Percentiles rank a stretch among this genome's conserved stretches.
phyloP scores from a whole-genome alignment of 2,113 vertebrate genomes.

The Notothenia rossii region DNA sequence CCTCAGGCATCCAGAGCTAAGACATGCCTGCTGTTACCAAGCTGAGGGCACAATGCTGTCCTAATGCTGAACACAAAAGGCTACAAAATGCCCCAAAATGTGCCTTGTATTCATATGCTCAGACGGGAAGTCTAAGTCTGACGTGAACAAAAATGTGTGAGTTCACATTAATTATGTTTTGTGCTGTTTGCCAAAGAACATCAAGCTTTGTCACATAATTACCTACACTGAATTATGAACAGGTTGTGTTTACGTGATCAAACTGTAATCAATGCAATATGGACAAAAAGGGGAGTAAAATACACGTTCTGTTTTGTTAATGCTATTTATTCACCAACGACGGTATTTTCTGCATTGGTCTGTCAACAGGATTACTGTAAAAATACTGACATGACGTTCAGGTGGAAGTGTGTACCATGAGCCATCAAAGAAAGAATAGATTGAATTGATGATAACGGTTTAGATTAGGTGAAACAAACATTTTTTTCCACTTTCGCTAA shows the following conservation, averaged over 20 bases:
- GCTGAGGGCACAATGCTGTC: constrained; percentile 5
- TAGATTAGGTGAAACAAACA: no score
- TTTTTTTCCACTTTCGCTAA: no score
- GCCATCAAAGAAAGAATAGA: no score
- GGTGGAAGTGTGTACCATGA: no score
- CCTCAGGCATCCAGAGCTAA: constrained; percentile 58
- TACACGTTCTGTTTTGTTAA: neutral
- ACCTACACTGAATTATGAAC: neutral
- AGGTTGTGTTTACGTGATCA: neutral
- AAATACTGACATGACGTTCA: no score
- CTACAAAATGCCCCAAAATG: neutral
- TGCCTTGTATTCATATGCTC: neutral
- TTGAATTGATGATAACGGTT: no score
- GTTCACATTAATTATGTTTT: neutral
- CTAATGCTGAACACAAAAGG: constrained; percentile 8
- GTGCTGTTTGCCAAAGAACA: neutral
- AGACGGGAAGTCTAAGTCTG: neutral
- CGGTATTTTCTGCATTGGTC: no score
- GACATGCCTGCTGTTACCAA: constrained; percentile 5
- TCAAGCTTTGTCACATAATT: neutral
- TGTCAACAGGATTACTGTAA: no score
- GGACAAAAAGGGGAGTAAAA: neutral
- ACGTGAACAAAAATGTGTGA: neutral
- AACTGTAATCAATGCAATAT: neutral
- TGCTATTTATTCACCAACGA: no score